A percentile compares a stretch with the other conserved stretches of the same genome.
Conservation (phyloP, 2,113 vertebrate species). For the Psilopogon haemacephalus region DNA sequence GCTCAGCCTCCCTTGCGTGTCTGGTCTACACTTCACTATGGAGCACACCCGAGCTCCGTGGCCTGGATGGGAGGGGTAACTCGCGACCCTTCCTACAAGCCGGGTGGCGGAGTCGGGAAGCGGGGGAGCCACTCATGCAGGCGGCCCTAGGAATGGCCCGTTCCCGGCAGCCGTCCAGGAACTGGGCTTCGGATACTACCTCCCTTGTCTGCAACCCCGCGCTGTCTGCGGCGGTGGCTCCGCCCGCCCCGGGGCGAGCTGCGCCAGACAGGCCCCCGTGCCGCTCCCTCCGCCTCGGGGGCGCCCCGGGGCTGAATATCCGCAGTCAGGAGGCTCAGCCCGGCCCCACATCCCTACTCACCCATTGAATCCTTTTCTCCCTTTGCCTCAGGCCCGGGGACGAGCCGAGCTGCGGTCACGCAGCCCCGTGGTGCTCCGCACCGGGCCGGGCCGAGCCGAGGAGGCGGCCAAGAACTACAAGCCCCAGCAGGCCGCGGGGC, state of each 20-base stretch:
- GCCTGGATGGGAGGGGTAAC: background rate
- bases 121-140: background rate
- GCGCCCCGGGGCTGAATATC: too few species aligned
- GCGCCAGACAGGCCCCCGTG: background rate
- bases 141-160: background rate
- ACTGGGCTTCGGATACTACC: too few species aligned
- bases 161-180: background rate
- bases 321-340: background rate
- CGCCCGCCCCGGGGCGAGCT: background rate
- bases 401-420: background rate
- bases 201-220: background rate
- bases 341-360: background rate
- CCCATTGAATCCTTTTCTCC: background rate
- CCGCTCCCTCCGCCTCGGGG: background rate
- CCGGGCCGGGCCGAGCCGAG: background rate
- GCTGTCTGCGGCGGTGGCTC: background rate
- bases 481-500: slow-evolving; percentile 18
- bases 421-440: background rate
- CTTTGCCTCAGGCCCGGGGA: background rate
- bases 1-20: too few species aligned
- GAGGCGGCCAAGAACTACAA: background rate
- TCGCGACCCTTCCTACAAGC: background rate
- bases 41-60: background rate
- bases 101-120: background rate
- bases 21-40: accelerated